A percentile compares a stretch with the other conserved stretches of the same genome.
Evolutionary conservation across 2,797 vertebrate genomes (phyloP).

Genomic region (Fratercula arctica): DNA sequence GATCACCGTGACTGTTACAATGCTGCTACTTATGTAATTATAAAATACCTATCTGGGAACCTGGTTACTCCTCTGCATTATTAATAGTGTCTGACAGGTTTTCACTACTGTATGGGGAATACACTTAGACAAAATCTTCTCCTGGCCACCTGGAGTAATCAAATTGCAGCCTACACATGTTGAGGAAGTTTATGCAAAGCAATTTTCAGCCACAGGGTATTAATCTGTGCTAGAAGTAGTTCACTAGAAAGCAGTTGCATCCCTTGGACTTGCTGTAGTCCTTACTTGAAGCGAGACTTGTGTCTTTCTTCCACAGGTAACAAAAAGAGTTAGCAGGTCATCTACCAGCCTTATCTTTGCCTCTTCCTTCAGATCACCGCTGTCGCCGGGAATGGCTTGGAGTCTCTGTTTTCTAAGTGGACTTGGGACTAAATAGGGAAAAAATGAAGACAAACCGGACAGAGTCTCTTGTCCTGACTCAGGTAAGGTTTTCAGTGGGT

Average conservation of each 20-base stretch:
- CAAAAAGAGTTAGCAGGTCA: neutral
- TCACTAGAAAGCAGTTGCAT: neutral
- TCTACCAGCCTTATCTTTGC: neutral
- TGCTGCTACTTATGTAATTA: constrained; percentile 14
- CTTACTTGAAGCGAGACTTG: neutral
- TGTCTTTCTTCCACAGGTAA: neutral
- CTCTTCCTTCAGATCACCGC: neutral
- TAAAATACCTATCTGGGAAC: constrained; percentile 1
- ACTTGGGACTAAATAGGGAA: neutral
- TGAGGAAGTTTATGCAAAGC: neutral
- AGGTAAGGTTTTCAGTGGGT: neutral
- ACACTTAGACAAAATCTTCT: neutral
- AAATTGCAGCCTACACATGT: neutral
- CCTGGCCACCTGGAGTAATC: neutral
- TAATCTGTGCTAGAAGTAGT: neutral
- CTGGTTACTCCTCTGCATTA: neutral
- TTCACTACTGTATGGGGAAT: neutral
- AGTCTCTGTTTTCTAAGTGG: neutral
- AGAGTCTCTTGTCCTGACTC: neutral
- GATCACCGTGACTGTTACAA: neutral
- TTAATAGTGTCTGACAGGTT: neutral
- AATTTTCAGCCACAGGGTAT: neutral
- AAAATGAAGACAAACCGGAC: neutral
- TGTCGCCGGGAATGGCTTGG: neutral
- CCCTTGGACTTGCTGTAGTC: neutral